Evolutionary conservation across 23 tunicate genomes (phyloP).

Genomic region (Trididemnum clinides): DNA sequence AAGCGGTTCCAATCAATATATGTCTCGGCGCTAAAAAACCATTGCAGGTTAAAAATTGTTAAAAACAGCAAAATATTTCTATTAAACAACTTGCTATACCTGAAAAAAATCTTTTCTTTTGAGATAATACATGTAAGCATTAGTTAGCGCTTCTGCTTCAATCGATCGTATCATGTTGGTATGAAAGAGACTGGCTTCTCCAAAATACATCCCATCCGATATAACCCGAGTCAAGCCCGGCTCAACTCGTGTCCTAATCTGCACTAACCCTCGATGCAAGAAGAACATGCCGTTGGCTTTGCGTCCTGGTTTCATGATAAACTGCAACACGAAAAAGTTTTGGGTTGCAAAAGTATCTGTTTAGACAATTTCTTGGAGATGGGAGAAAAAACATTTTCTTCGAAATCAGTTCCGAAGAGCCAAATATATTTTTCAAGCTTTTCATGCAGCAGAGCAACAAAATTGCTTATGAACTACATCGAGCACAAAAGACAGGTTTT

Average conservation of each 20-base stretch:
- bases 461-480: too few relatives aligned
- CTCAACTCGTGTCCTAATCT: not conserved
- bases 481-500: too few relatives aligned
- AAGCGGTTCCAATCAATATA: too few relatives aligned
- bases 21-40: too few relatives aligned
- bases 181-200: constrained; percentile 72
- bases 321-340: too few relatives aligned
- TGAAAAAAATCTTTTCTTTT: constrained; percentile 36
- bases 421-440: too few relatives aligned
- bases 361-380: too few relatives aligned
- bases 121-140: constrained; percentile 58
- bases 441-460: too few relatives aligned
- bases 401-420: too few relatives aligned
- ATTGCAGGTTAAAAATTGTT: too few relatives aligned
- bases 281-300: constrained; percentile 66
- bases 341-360: too few relatives aligned
- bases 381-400: too few relatives aligned
- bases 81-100: constrained; percentile 14
- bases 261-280: constrained; percentile 55
- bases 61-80: not conserved
- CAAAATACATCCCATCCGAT: constrained; percentile 89
- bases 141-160: constrained; percentile 54
- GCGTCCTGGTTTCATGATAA: constrained; percentile 49
- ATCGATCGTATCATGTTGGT: constrained; percentile 59
- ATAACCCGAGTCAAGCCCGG: constrained; percentile 25